Evolutionary conservation across 2,888 invertebrate species (phyloP).

Genomic region (Acleris laterana): DNA sequence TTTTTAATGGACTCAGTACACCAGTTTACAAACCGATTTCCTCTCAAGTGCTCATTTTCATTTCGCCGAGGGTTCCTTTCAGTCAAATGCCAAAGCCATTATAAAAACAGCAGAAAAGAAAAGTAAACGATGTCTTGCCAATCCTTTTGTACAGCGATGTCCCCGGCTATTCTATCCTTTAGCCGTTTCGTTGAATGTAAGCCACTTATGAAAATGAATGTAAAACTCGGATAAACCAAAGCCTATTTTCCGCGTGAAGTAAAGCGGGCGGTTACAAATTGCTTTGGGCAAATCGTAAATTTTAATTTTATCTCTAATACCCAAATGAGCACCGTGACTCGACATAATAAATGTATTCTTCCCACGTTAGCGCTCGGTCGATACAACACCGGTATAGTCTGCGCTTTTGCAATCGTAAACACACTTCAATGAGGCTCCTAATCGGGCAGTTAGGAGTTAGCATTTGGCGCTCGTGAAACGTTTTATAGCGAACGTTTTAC

Average conservation of each 20-base stretch:
- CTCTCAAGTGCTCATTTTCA: constrained; percentile 16
- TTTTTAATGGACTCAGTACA: not conserved
- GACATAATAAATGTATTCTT: constrained; percentile 83
- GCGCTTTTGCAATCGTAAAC: constrained; percentile 38
- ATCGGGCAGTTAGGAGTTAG: constrained; percentile 15
- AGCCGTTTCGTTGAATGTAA: constrained; percentile 66
- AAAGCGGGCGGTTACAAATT: constrained; percentile 83
- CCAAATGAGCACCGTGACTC: constrained; percentile 84
- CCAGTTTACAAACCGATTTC: not conserved
- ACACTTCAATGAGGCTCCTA: constrained; percentile 7
- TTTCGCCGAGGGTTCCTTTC: constrained; percentile 14
- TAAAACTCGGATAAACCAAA: constrained; percentile 81
- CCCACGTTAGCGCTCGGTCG: constrained; percentile 73
- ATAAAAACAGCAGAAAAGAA: constrained; percentile 32
- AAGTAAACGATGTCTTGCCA: constrained; percentile 38
- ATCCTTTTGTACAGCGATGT: constrained; percentile 41
- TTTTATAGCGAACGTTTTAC: constrained; percentile 2
- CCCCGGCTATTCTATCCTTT: constrained; percentile 47
- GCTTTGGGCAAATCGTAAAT: constrained; percentile 84
- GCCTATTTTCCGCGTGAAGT: constrained; percentile 82
- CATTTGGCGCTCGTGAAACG: constrained; percentile 4
- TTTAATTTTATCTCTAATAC: constrained; percentile 85
- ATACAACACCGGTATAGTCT: constrained; percentile 48
- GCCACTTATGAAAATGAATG: constrained; percentile 82
- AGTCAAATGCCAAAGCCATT: constrained; percentile 28